Evolutionary conservation across 2,888 invertebrate genomes (phyloP).

Genomic region (Latheticus oryzae): DNA sequence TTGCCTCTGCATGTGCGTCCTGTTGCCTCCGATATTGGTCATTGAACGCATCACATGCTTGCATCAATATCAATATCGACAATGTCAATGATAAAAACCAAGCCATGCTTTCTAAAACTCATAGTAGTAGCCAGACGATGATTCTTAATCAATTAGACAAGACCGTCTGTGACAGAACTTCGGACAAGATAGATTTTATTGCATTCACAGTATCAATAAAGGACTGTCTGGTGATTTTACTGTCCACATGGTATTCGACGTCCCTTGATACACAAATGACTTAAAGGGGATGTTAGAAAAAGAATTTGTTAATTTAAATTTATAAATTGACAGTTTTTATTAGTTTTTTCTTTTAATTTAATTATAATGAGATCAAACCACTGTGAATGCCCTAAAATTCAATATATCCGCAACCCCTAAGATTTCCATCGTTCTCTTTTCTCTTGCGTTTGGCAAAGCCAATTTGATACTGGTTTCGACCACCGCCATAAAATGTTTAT

Average conservation of each 20-base stretch:
- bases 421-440: too few relatives aligned
- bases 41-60: slow-evolving; percentile 42
- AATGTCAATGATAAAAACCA: slow-evolving; percentile 9
- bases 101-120: slow-evolving; percentile 13
- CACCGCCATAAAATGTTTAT: slow-evolving; percentile 30
- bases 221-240: slow-evolving; percentile 43
- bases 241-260: slow-evolving; percentile 37
- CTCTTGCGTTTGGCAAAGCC: neutral
- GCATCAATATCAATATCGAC: slow-evolving; percentile 34
- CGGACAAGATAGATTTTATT: slow-evolving; percentile 37
- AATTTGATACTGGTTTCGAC: slow-evolving; percentile 21
- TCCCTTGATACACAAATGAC: slow-evolving; percentile 38
- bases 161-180: slow-evolving; percentile 28
- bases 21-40: slow-evolving; percentile 52
- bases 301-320: too few relatives aligned
- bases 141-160: slow-evolving; percentile 39
- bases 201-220: slow-evolving; percentile 43
- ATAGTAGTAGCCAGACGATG: slow-evolving; percentile 14
- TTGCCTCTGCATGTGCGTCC: slow-evolving; percentile 46
- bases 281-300: too few relatives aligned
- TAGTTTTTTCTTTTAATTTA: too few relatives aligned
- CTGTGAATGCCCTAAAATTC: too few relatives aligned
- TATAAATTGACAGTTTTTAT: too few relatives aligned
- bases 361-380: too few relatives aligned
- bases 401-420: too few relatives aligned